Conservation (phyloP, 1,140 invertebrate species). For the Drosophila prosaltans region DNA sequence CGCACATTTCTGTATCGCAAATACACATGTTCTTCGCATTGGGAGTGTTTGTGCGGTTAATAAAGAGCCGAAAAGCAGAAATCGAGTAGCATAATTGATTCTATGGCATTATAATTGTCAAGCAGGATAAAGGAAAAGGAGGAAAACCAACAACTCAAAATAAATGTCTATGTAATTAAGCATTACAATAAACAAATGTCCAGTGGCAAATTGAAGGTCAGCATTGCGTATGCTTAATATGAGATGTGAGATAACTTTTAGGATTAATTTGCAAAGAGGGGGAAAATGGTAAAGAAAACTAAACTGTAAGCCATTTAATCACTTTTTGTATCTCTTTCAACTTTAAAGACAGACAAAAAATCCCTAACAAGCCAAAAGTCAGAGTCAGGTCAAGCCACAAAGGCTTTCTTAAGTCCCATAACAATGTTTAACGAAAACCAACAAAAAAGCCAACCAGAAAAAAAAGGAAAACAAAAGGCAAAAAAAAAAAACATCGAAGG, state of each 20-base stretch:
- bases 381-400: constrained; percentile 45
- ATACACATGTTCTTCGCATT: constrained; percentile 44
- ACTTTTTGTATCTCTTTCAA: constrained; percentile 8
- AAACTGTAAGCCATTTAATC: constrained; percentile 1
- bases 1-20: constrained; percentile 39
- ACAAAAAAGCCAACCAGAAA: background rate
- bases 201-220: constrained; percentile 27
- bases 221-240: constrained; percentile 26
- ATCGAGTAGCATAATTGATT: constrained; percentile 45
- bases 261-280: background rate
- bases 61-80: constrained; percentile 30
- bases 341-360: constrained; percentile 16
- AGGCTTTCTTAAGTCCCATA: constrained; percentile 20
- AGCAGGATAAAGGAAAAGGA: background rate
- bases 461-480: constrained; percentile 2
- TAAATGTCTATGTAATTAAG: constrained; percentile 39
- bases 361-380: constrained; percentile 23
- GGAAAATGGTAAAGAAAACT: background rate
- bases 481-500: constrained; percentile 19
- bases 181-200: constrained; percentile 35
- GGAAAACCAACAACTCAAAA: background rate
- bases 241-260: background rate
- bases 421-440: background rate
- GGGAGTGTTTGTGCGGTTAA: constrained; percentile 31
- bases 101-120: constrained; percentile 8